phyloP scores from a whole-genome alignment of 2,797 vertebrate species.

The Trachurus trachurus region DNA sequence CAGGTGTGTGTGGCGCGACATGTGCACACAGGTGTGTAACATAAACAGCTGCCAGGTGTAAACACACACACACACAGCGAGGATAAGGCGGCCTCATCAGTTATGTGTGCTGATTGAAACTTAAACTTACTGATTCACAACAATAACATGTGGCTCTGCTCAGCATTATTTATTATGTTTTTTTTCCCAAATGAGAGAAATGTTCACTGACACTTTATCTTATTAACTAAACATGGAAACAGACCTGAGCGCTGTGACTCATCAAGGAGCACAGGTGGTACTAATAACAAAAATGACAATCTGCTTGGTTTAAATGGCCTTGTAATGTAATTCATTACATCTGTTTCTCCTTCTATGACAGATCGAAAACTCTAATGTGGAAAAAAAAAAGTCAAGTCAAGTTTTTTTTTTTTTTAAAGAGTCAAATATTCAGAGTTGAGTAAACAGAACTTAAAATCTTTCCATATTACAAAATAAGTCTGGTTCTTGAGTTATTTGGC shows the following conservation, averaged over 20 bases:
- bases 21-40: slow-evolving; percentile 26
- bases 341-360: slow-evolving; percentile 15
- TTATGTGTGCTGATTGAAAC: not conserved
- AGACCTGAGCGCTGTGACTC: not conserved
- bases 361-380: not conserved
- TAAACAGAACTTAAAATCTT: not conserved
- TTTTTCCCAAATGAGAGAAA: not conserved
- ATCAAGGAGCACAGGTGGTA: not conserved
- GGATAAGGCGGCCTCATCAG: not conserved
- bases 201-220: not conserved
- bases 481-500: not conserved
- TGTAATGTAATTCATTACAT: slow-evolving; percentile 5
- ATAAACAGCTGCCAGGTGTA: slow-evolving; percentile 48
- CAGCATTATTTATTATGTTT: not conserved
- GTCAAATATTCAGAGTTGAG: not conserved
- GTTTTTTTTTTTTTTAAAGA: no score
- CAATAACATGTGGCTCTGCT: not conserved
- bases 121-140: not conserved
- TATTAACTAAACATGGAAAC: not conserved
- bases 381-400: slow-evolving; percentile 10
- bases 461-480: not conserved
- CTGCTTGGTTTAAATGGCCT: not conserved
- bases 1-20: slow-evolving; percentile 51
- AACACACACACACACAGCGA: not conserved
- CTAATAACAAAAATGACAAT: not conserved